Evolutionary conservation across 2,797 vertebrate species (phyloP), one percentile per base, ranked within the genome.

Genomic region (Odontamblyopus lacepedii): DNA sequence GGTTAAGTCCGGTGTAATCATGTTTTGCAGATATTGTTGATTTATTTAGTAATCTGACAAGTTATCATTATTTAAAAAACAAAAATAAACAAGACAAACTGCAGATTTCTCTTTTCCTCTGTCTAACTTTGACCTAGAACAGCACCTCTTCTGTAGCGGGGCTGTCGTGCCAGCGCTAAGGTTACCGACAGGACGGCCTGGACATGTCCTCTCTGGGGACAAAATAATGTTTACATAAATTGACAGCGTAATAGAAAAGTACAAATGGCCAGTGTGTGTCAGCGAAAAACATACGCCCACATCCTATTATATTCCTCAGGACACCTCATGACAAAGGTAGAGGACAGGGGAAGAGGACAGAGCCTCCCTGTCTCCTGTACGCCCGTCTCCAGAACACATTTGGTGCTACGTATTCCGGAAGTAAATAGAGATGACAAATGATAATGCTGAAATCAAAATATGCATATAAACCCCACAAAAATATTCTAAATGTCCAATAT

Each of bases 161-260:
- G 26, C 64, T 51, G 26, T 30, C 16, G 44, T 19, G 44, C 27
- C 27, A 9, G 11, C 5, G 18, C 4, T 18, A 29, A 51, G 64
- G 65, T 55, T 55, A 55, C 53, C 44, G n/a, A 51, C 30, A 67
- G 65, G 19, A 53, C 65, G n/a, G n/a, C 27, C 9, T 67, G 48
- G 48, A 30, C 18, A 32, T 32, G 27, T 53, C 27, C 65, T 53
- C 65, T 18, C 27, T 6, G 1, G 48, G 65, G 53, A 59, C 61
- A n/a, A 26, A 41, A 69, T 13, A 27, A 69, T 27, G 67, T 60
- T 69, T 57, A 69, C 53, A 57, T 53, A 67, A 67, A 67, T 67
- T 53, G 50, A 69, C 35, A 69, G 23, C 23, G n/a, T 23, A 41
- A 59, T 57, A 69, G 53, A 69, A 27, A 56, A 27, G 26, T 67